Evolutionary conservation across 1,140 invertebrate genomes (phyloP).

Genomic region (Papilio polyxenes): DNA sequence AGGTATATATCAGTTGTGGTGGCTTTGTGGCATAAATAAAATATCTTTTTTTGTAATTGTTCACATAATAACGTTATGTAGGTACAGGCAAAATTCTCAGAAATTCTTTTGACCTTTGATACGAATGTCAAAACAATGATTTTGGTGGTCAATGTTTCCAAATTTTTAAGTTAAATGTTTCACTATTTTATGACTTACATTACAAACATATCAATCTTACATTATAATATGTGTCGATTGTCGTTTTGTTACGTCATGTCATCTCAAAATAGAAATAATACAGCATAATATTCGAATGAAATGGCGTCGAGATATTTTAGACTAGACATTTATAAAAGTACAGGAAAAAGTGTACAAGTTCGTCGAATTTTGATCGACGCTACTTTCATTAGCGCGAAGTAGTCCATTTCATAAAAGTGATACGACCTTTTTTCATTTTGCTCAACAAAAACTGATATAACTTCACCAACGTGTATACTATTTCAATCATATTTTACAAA

Average conservation of each 20-base stretch:
- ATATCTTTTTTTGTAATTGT: no score
- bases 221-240: background rate
- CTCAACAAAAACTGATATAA: no score
- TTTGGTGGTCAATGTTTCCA: no score
- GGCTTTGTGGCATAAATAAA: no score
- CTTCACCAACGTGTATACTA: no score
- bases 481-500: background rate
- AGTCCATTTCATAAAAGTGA: background rate
- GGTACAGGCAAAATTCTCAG: no score
- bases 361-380: background rate
- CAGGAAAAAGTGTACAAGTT: background rate
- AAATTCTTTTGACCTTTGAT: no score
- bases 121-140: no score
- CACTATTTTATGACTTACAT: background rate
- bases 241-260: background rate
- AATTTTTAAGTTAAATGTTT: no score
- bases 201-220: background rate
- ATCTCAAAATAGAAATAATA: background rate
- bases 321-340: constrained; percentile 22
- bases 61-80: no score
- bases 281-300: background rate
- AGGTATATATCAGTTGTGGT: no score
- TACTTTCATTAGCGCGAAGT: constrained; percentile 9
- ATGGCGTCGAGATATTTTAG: background rate
- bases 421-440: background rate